Evolutionary conservation across 2,888 invertebrate genomes (phyloP), one percentile per base, ranked within the genome.

Genomic region (Oasisia sp.): DNA sequence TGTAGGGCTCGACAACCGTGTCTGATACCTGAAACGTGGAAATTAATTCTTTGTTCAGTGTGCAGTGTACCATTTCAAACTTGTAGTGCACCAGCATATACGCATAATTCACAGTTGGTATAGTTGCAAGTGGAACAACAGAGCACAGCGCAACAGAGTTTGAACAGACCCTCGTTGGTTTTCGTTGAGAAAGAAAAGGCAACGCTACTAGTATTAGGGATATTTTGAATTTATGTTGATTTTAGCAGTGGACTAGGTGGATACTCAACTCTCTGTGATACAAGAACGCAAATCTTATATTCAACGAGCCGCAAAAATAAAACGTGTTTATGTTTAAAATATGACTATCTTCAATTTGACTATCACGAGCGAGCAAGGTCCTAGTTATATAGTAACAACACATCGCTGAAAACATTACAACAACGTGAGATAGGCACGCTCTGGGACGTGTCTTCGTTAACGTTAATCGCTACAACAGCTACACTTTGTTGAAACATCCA

Each of bases 1-100:
- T 98, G 97, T 98, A 98, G 4, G 98, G 98, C 96, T 96, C 96
- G 0, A 96, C 96, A 27, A 96, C 96, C 27, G 96, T 98, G 96
- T 98, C 98, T 0, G 98, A 98, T 19, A 98, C 97, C 98, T 96
- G 93, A 91, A n/a, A 89, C 74, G 27, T 74, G 27, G 27, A 14
- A 74, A 74, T 19, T 19, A 19, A 14, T 27, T 74, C 27, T 19
- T 74, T 5, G 27, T 27, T 27, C 27, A 27, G 7, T 27, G 27
- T 50, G 27, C 74, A 74, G 27, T n/a, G 27, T 74, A 74, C 74
- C 27, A n/a, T 27, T 74, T 7, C n/a, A 74, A 74, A 74, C 74
- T 14, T 50, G 50, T 9, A 9, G 5, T 50, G 50, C 12, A 50
- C 50, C 5, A 14, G 50, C 14, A 50, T 11, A 50, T 50, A 50